Conservation (phyloP, 1,140 invertebrate species). For the Bradysia coprophila region DNA sequence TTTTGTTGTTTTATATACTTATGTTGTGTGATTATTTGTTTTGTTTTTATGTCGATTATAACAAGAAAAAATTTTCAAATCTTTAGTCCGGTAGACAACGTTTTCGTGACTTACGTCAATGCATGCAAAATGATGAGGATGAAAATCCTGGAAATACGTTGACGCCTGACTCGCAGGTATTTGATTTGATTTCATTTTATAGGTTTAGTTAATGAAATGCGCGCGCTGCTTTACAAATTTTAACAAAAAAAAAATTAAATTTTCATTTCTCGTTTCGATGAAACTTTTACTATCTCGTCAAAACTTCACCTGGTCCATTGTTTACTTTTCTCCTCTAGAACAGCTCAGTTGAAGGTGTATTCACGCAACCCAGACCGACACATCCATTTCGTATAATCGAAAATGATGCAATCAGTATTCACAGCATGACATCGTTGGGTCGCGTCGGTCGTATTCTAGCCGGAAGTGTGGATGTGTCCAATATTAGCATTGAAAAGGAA, state of each 20-base stretch:
- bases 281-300: no score
- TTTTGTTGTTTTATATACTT: no score
- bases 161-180: conserved; percentile 61
- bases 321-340: conserved; percentile 15
- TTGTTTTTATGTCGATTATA: no score
- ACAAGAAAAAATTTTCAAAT: no score
- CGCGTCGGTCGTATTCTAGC: conserved; percentile 56
- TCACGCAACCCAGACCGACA: conserved; percentile 29
- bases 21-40: no score
- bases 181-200: conserved; percentile 30
- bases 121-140: conserved; percentile 70
- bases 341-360: conserved; percentile 34
- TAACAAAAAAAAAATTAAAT: not conserved
- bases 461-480: conserved; percentile 35
- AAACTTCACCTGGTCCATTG: no score
- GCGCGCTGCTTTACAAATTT: not conserved
- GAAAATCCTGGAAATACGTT: conserved; percentile 39
- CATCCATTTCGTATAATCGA: conserved; percentile 67
- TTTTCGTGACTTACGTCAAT: conserved; percentile 64
- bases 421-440: conserved; percentile 69
- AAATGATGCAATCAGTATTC: conserved; percentile 66
- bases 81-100: conserved; percentile 40
- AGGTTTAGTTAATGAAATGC: no score
- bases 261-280: not conserved
- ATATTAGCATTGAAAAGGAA: conserved; percentile 7